Percentiles rank a stretch among this genome's conserved stretches.
These are phyloP conservation scores for Ylistrum balloti DNA, from an alignment of 1,140 invertebrate species.

Conservation along the genomic window DNA sequence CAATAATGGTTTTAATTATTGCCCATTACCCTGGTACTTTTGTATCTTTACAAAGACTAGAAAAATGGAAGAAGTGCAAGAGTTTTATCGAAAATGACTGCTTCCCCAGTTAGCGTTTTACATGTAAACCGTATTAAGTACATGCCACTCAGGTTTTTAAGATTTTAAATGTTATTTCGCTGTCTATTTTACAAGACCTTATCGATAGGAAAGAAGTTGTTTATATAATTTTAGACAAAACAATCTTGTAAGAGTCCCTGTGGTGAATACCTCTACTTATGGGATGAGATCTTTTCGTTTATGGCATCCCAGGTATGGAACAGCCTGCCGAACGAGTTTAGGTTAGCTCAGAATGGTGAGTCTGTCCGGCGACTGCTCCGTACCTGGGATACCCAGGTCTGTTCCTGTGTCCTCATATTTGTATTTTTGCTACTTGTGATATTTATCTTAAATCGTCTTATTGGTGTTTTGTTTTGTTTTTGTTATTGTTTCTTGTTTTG, in stretches of 20 bases:
- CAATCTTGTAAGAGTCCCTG: not conserved
- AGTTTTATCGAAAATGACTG: too few relatives aligned
- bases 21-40: too few relatives aligned
- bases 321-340: not conserved
- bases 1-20: too few relatives aligned
- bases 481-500: too few relatives aligned
- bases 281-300: not conserved
- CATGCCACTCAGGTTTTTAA: not conserved
- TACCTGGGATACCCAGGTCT: not conserved
- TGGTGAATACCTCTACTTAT: not conserved
- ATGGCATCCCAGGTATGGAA: not conserved
- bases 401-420: too few relatives aligned
- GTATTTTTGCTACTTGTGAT: too few relatives aligned
- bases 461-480: too few relatives aligned
- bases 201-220: not conserved
- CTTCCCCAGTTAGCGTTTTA: too few relatives aligned
- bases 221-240: not conserved
- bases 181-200: not conserved
- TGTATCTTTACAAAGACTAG: too few relatives aligned
- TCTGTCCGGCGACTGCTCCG: not conserved
- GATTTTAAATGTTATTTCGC: not conserved
- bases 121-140: not conserved
- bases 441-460: too few relatives aligned
- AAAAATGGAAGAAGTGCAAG: too few relatives aligned
- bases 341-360: not conserved